phyloP scores from a whole-genome alignment of 2,113 vertebrate species.

The Steatornis caripensis region DNA sequence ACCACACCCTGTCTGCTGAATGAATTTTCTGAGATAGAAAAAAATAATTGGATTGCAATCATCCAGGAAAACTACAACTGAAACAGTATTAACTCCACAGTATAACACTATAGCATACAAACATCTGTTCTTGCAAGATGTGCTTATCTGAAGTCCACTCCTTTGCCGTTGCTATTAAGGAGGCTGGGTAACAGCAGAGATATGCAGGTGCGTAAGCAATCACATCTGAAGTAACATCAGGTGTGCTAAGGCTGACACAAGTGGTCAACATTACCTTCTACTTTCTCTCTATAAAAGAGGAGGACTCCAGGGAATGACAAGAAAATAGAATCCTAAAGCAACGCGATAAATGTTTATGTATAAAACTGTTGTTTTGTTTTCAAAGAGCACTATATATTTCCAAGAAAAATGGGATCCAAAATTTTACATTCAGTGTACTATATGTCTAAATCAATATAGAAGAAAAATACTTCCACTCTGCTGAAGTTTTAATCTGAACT shows the following conservation, averaged over 20 bases:
- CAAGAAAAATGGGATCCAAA: neutral
- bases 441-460: neutral
- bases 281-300: neutral
- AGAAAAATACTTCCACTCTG: neutral
- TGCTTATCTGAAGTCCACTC: neutral
- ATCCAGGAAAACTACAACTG: slow-evolving; percentile 2
- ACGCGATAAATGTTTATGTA: neutral
- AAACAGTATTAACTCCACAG: slow-evolving; percentile 11
- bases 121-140: slow-evolving; percentile 16
- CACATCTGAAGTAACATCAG: neutral
- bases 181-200: neutral
- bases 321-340: neutral
- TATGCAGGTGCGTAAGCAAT: neutral
- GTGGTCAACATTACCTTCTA: neutral
- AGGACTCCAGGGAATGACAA: neutral
- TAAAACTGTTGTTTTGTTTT: neutral
- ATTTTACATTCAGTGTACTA: neutral
- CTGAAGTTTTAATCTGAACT: neutral
- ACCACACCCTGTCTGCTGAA: neutral
- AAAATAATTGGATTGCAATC: slow-evolving; percentile 43
- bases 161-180: neutral
- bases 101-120: neutral
- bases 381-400: neutral
- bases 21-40: slow-evolving; percentile 10
- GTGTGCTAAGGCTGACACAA: neutral